Base-by-base conservation (phyloP, 2,113 vertebrate species). In the Gasterosteus nipponicus region DNA sequence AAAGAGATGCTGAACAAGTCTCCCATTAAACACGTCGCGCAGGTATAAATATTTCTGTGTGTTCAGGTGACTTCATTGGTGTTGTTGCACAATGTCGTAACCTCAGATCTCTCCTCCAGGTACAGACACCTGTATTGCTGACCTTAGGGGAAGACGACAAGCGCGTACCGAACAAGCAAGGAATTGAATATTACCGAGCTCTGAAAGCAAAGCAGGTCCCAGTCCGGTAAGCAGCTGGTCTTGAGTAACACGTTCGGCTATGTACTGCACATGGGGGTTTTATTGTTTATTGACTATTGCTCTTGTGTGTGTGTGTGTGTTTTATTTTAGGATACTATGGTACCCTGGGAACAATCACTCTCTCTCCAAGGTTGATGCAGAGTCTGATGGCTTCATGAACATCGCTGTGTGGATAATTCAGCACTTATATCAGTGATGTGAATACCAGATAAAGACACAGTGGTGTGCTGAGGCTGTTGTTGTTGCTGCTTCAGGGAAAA, bases 351-450 rank as follows among this genome's bases (percentile, higher is more conserved):
- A 97, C 87, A 95, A 94, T 91, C 97, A 99, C 0, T 91, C 96
- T 0, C 92, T 99, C 7, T 94, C 96, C 1, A 95, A 96, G 11
- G 89, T 98, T 2, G 97, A 98, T 42, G 97, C 97, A 0, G 96
- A 99, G 86, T 96, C 97, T 0, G 97, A 99, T 4, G 93, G 94
- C 33, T 97, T 99, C 82, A 95, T 98, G 95, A 99, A 99, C 80
- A 90, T 94, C 1, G 95, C 89, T 0, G 89, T 98, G 56, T 99
- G 98, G 98, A 91, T 98, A 69, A 87, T 92, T 38, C 93, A 95
- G 5, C 95, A 98, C 88, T 77, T 97, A 76, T 80, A n/a, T 69
- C 87, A 89, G 83, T 93, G 78, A 93, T 69, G 29, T 33, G 26
- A n/a, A 44, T 56, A 31, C 67, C 6, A 22, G 3, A 44, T 57